Conservation (phyloP, 2,888 invertebrate genomes). For the Shargacucullia verbasci region DNA sequence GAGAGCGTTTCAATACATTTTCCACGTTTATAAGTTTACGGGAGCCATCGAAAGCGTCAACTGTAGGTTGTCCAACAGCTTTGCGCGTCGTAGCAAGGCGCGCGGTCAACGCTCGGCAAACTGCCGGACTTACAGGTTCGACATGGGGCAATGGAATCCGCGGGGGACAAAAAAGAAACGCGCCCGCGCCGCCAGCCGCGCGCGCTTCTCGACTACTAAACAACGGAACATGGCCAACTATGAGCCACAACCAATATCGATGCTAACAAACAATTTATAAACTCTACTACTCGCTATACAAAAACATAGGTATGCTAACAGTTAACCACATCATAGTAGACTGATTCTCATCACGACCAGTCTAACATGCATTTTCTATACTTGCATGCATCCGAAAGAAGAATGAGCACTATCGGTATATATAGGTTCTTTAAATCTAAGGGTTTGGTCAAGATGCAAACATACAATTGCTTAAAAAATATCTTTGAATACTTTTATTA, state of each 20-base stretch:
- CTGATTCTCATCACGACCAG: neutral
- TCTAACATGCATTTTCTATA: neutral
- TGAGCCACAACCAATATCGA: conserved; percentile 40
- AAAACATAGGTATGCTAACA: no score
- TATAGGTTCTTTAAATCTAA: no score
- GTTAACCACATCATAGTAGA: conserved; percentile 4
- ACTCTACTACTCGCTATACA: no score
- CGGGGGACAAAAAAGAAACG: conserved; percentile 85
- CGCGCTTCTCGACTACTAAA: conserved; percentile 77
- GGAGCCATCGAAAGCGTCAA: conserved; percentile 77
- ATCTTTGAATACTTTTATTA: no score
- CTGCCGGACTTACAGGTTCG: conserved; percentile 88
- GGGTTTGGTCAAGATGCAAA: no score
- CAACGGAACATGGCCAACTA: conserved; percentile 63
- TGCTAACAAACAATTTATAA: conserved; percentile 18
- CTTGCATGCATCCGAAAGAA: no score
- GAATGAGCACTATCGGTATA: no score
- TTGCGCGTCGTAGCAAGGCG: conserved; percentile 76
- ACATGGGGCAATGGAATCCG: conserved; percentile 87
- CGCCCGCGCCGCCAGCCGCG: conserved; percentile 73
- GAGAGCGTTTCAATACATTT: conserved; percentile 38
- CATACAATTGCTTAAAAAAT: no score
- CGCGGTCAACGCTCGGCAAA: conserved; percentile 88
- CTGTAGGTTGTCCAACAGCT: conserved; percentile 79
- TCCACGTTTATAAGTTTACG: conserved; percentile 59